Conservation (phyloP, 1,140 invertebrate genomes). For the Limonius californicus region DNA sequence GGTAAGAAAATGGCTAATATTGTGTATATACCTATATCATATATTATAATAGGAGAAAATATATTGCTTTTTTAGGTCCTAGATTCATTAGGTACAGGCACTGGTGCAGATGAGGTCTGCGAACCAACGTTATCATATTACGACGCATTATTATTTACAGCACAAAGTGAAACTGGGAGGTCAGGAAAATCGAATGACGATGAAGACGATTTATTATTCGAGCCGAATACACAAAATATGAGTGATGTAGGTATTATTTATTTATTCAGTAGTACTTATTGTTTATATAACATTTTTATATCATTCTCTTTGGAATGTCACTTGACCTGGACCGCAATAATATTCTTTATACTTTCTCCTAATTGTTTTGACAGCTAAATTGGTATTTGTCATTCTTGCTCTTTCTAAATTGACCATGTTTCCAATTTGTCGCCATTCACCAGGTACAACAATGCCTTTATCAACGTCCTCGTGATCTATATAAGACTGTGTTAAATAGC, state of each 20-base stretch:
- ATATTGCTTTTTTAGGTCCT: conserved; percentile 12
- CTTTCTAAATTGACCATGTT: conserved; percentile 20
- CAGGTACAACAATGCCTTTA: conserved; percentile 9
- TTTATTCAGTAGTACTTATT: neutral
- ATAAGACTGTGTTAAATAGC: conserved; percentile 7
- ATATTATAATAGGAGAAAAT: no score
- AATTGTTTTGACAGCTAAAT: neutral
- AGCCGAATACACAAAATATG: neutral
- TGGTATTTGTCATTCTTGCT: conserved; percentile 11
- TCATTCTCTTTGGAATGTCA: neutral
- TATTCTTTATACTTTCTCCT: neutral
- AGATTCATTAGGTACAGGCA: conserved; percentile 10
- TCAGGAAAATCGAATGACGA: conserved; percentile 17
- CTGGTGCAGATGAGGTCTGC: conserved; percentile 1
- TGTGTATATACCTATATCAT: no score
- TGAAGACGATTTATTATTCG: neutral
- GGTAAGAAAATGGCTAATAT: no score
- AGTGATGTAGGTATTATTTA: neutral
- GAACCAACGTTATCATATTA: conserved; percentile 13
- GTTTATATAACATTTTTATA: neutral
- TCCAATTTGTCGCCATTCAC: conserved; percentile 21
- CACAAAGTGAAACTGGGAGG: conserved; percentile 17
- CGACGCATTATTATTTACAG: conserved; percentile 11
- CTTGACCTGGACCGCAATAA: neutral
- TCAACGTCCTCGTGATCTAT: conserved; percentile 17